Base-by-base conservation (phyloP, 92 coral and sea anemone genomes). In the Parazoanthus darwini region DNA sequence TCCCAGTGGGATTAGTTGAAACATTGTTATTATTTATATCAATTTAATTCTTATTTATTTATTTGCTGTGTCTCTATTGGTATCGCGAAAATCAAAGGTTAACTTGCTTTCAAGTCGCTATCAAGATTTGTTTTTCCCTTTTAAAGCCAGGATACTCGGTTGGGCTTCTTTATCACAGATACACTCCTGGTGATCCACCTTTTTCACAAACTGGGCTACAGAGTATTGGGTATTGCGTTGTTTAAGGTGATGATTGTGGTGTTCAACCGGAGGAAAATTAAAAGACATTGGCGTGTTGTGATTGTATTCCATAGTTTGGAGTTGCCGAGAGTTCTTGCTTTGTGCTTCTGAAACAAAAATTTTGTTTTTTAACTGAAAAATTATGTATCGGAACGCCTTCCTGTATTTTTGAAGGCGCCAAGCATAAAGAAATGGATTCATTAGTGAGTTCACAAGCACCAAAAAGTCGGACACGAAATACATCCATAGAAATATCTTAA, bases 221-320 rank as follows among this genome's bases (percentile, higher is more conserved):
- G 3, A 66, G 72, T 18, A 18, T 26, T 66, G 72, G 72, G 18
- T 66, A 26, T 6, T 66, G 72, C 72, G 72, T 66, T 66, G 72
- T 18, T 18, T 66, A 14, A 66, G 26, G 72, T 16, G 11, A 66
- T 66, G 72, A 1, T 66, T 66, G 4, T 66, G 72, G 72, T 14
- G 71, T n/a, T 65, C 23, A 6, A 66, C 20, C 72, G n/a, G 14
- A 66, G 72, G 72, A 9, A 13, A 26, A 66, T 66, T 66, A 66
- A 66, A 66, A 66, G 72, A 20, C 72, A 66, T 66, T 66, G 72
- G 72, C 72, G 72, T 66, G 26, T 66, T 66, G 26, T n/a, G 72
- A 66, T 66, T 66, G 72, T n/a, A 6, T 66, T 66, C 72, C 18
- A 66, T 66, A 66, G 25, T 66, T 66, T 8, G 20, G 72, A 66